A percentile compares a stretch with the other conserved stretches of the same genome.
Evolutionary conservation across 2,888 invertebrate genomes (phyloP).

Genomic region (Julus scandinavius): DNA sequence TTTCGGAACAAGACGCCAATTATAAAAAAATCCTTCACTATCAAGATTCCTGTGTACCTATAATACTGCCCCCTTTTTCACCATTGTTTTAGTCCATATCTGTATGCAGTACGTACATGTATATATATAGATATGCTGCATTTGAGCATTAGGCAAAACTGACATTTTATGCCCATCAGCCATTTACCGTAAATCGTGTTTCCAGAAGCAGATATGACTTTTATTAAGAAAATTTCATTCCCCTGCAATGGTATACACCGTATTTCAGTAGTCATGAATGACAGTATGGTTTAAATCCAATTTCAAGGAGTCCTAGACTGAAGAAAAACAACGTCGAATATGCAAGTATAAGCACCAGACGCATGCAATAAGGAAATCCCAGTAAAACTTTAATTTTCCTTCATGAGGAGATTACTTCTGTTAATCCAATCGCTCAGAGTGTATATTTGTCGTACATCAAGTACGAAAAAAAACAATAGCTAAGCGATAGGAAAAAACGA

Average conservation of each 20-base stretch:
- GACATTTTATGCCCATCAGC: neutral
- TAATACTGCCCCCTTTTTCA: no score
- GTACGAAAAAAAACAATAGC: neutral
- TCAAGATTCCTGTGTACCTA: no score
- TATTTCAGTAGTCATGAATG: constrained; percentile 1
- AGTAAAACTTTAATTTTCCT: constrained; percentile 4
- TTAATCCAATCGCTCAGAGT: constrained; percentile 26
- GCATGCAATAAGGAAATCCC: neutral
- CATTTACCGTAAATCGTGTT: neutral
- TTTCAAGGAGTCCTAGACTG: neutral
- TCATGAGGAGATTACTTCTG: constrained; percentile 28
- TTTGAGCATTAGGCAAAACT: neutral
- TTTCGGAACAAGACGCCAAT: no score
- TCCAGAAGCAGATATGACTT: neutral
- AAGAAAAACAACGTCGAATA: neutral
- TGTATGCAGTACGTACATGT: no score
- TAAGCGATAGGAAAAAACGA: neutral
- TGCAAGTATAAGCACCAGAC: neutral
- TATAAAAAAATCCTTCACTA: no score
- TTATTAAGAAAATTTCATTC: neutral
- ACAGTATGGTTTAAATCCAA: neutral
- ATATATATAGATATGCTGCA: no score
- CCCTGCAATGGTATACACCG: neutral
- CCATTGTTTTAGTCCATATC: no score
- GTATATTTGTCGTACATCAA: constrained; percentile 39